Evolutionary conservation across 2,113 vertebrate genomes (phyloP), one percentile per base, ranked within the genome.

Genomic region (Poicephalus gulielmi): DNA sequence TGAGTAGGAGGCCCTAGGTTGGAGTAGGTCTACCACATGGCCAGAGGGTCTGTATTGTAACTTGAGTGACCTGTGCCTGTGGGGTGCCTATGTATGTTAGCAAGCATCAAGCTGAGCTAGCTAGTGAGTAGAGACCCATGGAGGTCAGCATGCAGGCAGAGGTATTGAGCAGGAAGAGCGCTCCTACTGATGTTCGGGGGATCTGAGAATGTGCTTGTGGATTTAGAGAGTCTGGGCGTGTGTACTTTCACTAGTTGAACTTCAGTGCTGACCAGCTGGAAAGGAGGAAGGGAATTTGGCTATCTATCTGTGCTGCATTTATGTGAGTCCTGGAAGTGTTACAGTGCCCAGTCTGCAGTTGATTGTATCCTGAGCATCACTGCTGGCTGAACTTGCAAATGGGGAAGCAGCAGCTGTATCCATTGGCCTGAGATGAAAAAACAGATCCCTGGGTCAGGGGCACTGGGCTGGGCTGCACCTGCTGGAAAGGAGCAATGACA

Each of bases 381-480:
- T 57, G 22, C 8, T 82, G 49, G 25, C 22, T 71, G 43, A 91
- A 63, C 11, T 30, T 73, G 27, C 18, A 63, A 52, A 64, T 31
- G 10, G 15, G 4, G 59, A 86, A 80, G 33, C 44, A 71, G 31
- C 19, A 80, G 31, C 43, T 63, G 31, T 22, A 44, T 14, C 10
- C 10, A 3, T 39, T 57, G 46, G 6, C 18, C 22, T 53, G n/a
- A 3, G 53, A 49, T 33, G 43, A 24, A 80, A 68, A 83, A 79
- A 16, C 13, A 17, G 7, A n/a, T 52, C 43, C 39, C 24, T 80
- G 23, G 0, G 4, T 77, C 12, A 39, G 22, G 50, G 0, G 0
- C 0, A 0, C 22, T 44, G 28, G 5, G 11, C 41, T 84, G n/a
- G 27, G 11, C 17, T 80, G n/a, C 24, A 39, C 37, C 1, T 0